Base-by-base conservation (phyloP, 2,797 vertebrate species). In the Masticophis lateralis region DNA sequence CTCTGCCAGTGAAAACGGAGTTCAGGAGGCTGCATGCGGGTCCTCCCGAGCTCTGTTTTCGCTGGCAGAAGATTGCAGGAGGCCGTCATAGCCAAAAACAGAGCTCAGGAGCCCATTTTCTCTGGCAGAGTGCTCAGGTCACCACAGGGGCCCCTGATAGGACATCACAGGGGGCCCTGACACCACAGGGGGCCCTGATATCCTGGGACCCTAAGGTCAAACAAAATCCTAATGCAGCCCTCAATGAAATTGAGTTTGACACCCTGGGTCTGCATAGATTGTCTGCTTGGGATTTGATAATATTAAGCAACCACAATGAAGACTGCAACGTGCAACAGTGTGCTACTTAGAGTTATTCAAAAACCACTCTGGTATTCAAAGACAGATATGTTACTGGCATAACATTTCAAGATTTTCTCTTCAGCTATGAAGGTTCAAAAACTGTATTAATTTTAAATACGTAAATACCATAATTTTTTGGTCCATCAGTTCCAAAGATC, bases 181-280 rank as follows among this genome's bases (percentile, higher is more conserved):
- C 56, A 16, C n/a, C 37, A 37, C 37, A 37, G 37, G 37, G 37
- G 37, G 1, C 37, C 37, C 37, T 37, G 37, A 37, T 16, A 16
- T 16, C 16, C 1, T 0, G 4, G 4, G 4, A 1, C 16, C 14
- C 56, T 5, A 0, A 5, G 56, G 16, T 57, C 56, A 57, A 57
- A 57, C 56, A 57, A 4, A 57, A 57, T 16, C 56, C 16, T 57
- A 5, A 18, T 57, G 56, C 14, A 4, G 14, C 56, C 4, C 14
- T 16, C 56, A 56, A 56, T 56, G 56, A 56, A 56, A 56, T 16
- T 4, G 56, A 56, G 56, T 56, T 56, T 56, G 56, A 56, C 56
- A 56, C 56, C 16, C 14, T 4, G 5, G 16, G 1, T 16, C 53
- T 86, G 16, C 4, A 5, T n/a, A 3, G 56, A 6, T 20, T 28